Evolutionary conservation across 1,140 invertebrate species (phyloP), one percentile per base, ranked within the genome.

Genomic region (Papilio glaucus): DNA sequence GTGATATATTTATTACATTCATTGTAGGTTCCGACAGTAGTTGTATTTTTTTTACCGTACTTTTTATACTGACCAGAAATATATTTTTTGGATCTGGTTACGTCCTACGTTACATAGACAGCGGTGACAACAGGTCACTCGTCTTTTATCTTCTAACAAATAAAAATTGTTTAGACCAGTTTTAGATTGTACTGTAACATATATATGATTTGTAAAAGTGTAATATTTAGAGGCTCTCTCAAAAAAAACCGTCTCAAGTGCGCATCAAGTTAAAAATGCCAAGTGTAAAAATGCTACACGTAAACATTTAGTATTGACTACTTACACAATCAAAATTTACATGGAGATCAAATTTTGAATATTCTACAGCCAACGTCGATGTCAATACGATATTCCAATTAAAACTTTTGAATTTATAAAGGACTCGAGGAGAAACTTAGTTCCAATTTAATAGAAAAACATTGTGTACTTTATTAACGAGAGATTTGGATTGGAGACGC

Each of bases 381-480:
- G 18, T 53, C 49, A 53, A 24, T 53, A 53, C 9, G 49, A 53
- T 53, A 26, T 53, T 24, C 49, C 21, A 53, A 53, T 53, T 53
- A 53, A 53, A 53, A 53, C 49, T 53, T 53, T 53, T 53, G 21
- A 24, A 53, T 53, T 53, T 53, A 53, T 53, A 53, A 3, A 26
- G 49, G 49, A 26, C 49, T 57, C 21, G 21, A 57, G 24, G 18
- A 4, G 9, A 57, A 57, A 57, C 21, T 57, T 24, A 57, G 12
- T 57, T 12, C 21, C 18, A 57, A 57, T 24, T 26, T 24, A 57
- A 57, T 24, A 57, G 10, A 57, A 57, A 45, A 57, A 57, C 49
- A 57, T 57, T 57, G 49, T 57, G 10, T 57, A 57, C 21, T 57
- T 24, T 57, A 57, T 26, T 57, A 57, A 57, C 24, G 49, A 57